Conservation (phyloP, 2,888 invertebrate genomes). For the Achlya flavicornis region DNA sequence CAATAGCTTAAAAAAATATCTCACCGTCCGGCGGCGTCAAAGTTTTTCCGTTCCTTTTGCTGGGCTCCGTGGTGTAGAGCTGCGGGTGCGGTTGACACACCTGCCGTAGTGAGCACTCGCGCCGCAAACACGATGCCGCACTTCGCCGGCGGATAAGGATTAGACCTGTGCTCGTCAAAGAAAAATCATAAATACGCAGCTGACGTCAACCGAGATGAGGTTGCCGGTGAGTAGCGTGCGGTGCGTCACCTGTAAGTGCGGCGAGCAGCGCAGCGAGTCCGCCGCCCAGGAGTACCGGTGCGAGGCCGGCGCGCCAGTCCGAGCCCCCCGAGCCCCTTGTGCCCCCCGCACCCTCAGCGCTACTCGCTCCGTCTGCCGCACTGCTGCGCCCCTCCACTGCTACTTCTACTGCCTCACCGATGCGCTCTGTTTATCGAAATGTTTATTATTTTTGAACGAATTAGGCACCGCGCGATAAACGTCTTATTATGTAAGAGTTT, state of each 20-base stretch:
- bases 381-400: constrained; percentile 30
- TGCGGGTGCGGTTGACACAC: constrained; percentile 41
- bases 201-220: too few relatives aligned
- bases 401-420: constrained; percentile 60
- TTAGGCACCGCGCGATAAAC: neutral
- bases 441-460: neutral
- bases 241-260: constrained; percentile 35
- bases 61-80: constrained; percentile 58
- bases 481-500: constrained; percentile 12
- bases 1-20: too few relatives aligned
- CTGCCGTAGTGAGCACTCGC: constrained; percentile 30
- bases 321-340: constrained; percentile 22
- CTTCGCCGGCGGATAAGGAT: constrained; percentile 17
- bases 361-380: constrained; percentile 29
- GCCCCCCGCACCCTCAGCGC: constrained; percentile 24
- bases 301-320: constrained; percentile 38
- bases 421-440: constrained; percentile 47
- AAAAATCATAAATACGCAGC: too few relatives aligned
- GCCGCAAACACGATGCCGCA: constrained; percentile 26
- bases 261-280: constrained; percentile 46
- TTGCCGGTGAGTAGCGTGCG: constrained; percentile 17
- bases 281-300: constrained; percentile 47
- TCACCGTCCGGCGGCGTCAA: constrained; percentile 56
- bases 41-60: constrained; percentile 54
- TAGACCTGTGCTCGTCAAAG: too few relatives aligned